Evolutionary conservation across 2,888 invertebrate species (phyloP).

Genomic region (Eristalis intricaria): DNA sequence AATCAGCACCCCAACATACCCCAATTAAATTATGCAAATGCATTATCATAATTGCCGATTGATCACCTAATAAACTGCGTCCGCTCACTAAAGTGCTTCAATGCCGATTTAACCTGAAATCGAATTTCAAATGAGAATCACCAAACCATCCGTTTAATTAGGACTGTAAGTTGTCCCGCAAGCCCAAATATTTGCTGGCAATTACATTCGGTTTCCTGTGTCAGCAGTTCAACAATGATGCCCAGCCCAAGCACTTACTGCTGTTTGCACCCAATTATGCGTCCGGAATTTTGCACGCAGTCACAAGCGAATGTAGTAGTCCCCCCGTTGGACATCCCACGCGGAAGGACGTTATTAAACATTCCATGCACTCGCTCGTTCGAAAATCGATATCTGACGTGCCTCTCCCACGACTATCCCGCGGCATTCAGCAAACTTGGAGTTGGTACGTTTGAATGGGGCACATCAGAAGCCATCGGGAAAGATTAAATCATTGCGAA

Average conservation of each 20-base stretch:
- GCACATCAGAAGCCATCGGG: neutral
- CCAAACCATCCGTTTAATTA: constrained; percentile 42
- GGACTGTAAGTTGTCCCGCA: constrained; percentile 37
- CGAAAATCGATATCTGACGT: neutral
- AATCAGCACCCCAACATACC: neutral
- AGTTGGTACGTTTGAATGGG: constrained; percentile 15
- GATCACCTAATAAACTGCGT: neutral
- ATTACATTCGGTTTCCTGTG: constrained; percentile 27
- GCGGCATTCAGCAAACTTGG: neutral
- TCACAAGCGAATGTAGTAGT: too few relatives aligned
- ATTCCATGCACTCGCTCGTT: neutral
- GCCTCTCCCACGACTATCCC: constrained; percentile 5
- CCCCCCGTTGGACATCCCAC: neutral
- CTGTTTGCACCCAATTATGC: constrained; percentile 50
- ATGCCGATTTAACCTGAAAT: constrained; percentile 4
- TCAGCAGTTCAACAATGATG: constrained; percentile 20
- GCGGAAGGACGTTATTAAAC: neutral
- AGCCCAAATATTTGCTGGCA: constrained; percentile 48
- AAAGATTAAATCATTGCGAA: constrained; percentile 19
- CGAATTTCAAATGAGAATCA: neutral
- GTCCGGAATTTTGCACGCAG: neutral
- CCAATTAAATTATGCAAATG: neutral
- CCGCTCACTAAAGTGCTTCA: neutral
- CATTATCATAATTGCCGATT: constrained; percentile 14
- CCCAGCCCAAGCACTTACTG: neutral